Conservation (phyloP, 2,888 invertebrate species). For the Lepidochitona cinerea region DNA sequence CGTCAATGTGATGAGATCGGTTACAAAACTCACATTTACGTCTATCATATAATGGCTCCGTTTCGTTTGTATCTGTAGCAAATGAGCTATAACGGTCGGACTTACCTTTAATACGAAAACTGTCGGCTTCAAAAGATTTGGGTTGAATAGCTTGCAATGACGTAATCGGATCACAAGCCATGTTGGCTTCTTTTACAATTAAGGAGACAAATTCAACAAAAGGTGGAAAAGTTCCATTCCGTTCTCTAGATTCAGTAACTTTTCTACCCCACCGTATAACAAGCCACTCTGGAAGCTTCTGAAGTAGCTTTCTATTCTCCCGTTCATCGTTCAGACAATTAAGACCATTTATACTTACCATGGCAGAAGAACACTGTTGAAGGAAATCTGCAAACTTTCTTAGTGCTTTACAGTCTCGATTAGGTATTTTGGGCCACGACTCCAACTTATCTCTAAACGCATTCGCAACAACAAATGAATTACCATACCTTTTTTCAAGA, state of each 20-base stretch:
- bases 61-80: neutral
- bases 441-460: constrained; percentile 27
- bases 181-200: constrained; percentile 8
- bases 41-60: neutral
- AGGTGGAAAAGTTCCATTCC: neutral
- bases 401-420: constrained; percentile 17
- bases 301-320: constrained; percentile 22
- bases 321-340: constrained; percentile 19
- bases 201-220: constrained; percentile 7
- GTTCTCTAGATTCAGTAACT: constrained; percentile 4
- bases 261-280: constrained; percentile 18
- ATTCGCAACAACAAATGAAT: constrained; percentile 28
- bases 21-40: constrained; percentile 4
- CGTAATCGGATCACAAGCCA: constrained; percentile 6
- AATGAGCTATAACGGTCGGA: neutral
- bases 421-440: constrained; percentile 25
- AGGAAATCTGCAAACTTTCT: constrained; percentile 22
- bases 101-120: neutral
- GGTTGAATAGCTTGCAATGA: neutral
- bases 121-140: neutral
- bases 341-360: constrained; percentile 13
- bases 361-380: constrained; percentile 18
- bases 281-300: constrained; percentile 24
- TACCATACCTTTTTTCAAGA: constrained; percentile 27
- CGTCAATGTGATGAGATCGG: constrained; percentile 3